phyloP scores from a whole-genome alignment of 2,113 vertebrate genomes.

The Trematomus loennbergii region DNA sequence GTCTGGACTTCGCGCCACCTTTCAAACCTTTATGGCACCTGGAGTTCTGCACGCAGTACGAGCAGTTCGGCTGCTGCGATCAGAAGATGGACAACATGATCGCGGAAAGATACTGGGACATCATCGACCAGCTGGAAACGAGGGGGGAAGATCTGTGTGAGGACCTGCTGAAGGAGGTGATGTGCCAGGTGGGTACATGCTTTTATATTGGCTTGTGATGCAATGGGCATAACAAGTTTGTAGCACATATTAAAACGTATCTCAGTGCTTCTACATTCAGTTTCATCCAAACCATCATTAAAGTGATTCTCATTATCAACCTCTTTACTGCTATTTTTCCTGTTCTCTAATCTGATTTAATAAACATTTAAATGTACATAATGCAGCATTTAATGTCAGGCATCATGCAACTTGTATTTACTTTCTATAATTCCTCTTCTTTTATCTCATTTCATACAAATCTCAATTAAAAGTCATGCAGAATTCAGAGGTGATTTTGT shows the following conservation, averaged over 20 bases:
- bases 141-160: constrained; percentile 77
- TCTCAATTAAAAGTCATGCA: neutral
- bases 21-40: constrained; percentile 85
- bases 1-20: constrained; percentile 87
- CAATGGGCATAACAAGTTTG: too few relatives aligned
- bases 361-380: too few relatives aligned
- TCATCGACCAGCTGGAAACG: constrained; percentile 82
- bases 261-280: neutral
- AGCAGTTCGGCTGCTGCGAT: constrained; percentile 89
- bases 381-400: too few relatives aligned
- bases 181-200: constrained; percentile 86
- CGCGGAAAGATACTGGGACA: constrained; percentile 85
- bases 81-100: constrained; percentile 82
- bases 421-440: neutral
- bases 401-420: neutral
- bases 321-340: too few relatives aligned
- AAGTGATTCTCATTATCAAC: neutral
- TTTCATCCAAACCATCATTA: neutral
- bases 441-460: neutral
- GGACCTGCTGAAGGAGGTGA: constrained; percentile 85
- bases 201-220: too few relatives aligned
- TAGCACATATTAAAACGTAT: neutral
- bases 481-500: neutral
- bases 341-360: too few relatives aligned
- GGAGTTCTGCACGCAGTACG: constrained; percentile 87